Percentiles rank a stretch among this genome's conserved stretches.
Evolutionary conservation across 2,797 vertebrate genomes (phyloP).

Genomic region (Alectoris magna): DNA sequence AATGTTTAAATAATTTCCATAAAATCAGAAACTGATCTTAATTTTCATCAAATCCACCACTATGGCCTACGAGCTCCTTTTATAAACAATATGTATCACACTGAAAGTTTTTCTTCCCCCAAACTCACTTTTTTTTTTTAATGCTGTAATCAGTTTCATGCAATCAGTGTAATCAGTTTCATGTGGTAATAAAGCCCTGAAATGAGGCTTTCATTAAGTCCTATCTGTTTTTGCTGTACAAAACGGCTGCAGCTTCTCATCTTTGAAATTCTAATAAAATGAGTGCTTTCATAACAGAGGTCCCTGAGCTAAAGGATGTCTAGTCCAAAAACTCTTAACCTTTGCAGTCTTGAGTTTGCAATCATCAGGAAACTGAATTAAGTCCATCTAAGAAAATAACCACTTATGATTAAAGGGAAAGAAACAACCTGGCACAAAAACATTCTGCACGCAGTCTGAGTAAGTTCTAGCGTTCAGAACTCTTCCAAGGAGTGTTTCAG

Average conservation of each 20-base stretch:
- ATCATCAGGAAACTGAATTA: background rate
- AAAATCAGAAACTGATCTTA: background rate
- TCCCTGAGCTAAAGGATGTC: background rate
- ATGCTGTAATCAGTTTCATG: background rate
- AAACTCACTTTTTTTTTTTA: too few species aligned
- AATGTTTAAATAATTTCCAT: background rate
- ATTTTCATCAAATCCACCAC: background rate
- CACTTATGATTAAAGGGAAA: background rate
- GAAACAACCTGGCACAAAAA: background rate
- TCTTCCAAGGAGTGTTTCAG: background rate
- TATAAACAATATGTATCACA: background rate
- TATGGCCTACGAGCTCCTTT: background rate
- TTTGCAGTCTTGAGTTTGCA: background rate
- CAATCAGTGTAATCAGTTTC: background rate
- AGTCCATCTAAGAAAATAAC: background rate
- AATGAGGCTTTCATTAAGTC: background rate
- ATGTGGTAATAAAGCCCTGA: background rate
- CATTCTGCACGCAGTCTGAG: background rate
- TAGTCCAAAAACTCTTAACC: background rate
- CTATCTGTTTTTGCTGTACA: background rate
- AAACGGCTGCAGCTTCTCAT: background rate
- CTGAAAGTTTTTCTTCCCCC: background rate
- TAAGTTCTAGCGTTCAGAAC: background rate
- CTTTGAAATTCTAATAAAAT: background rate
- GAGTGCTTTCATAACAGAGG: background rate